These are phyloP conservation scores for Cheirogaleus major DNA, from an alignment of 2,797 vertebrate species.

Conservation along the genomic window DNA sequence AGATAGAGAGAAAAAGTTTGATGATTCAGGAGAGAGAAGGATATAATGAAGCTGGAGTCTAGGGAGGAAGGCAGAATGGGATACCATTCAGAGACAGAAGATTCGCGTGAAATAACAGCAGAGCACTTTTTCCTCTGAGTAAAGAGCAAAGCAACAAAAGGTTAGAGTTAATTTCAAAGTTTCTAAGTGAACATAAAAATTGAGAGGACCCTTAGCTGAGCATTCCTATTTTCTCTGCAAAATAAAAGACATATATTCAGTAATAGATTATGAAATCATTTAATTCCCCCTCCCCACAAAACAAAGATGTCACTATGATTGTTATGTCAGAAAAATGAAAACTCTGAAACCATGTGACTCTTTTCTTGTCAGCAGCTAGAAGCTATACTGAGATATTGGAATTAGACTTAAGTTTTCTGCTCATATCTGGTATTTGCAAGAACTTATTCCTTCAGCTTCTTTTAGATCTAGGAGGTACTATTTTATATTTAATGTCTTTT, in stretches of 20 bases:
- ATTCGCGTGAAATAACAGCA: neutral
- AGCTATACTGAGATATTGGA: neutral
- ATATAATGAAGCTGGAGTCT: neutral
- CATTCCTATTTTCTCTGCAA: neutral
- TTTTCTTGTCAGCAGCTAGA: slow-evolving; percentile 20
- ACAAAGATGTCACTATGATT: neutral
- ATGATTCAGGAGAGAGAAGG: neutral
- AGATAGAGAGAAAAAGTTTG: neutral
- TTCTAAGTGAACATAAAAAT: neutral
- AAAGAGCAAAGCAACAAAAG: neutral
- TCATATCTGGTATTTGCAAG: slow-evolving; percentile 17
- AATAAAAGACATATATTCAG: neutral
- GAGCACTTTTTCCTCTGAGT: neutral
- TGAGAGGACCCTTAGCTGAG: neutral
- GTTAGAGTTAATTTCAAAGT: neutral
- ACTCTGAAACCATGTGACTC: neutral
- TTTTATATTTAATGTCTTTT: slow-evolving; percentile 47
- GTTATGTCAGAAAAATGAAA: slow-evolving; percentile 8
- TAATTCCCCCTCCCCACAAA: neutral
- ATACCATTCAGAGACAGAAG: neutral
- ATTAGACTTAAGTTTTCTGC: slow-evolving; percentile 2
- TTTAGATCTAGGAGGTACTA: neutral
- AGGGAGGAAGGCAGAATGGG: neutral
- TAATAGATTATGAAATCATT: slow-evolving; percentile 14
- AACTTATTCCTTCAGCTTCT: slow-evolving; percentile 10